Evolutionary conservation across 2,113 vertebrate genomes (phyloP).

Genomic region (Paramormyrops kingsleyae): DNA sequence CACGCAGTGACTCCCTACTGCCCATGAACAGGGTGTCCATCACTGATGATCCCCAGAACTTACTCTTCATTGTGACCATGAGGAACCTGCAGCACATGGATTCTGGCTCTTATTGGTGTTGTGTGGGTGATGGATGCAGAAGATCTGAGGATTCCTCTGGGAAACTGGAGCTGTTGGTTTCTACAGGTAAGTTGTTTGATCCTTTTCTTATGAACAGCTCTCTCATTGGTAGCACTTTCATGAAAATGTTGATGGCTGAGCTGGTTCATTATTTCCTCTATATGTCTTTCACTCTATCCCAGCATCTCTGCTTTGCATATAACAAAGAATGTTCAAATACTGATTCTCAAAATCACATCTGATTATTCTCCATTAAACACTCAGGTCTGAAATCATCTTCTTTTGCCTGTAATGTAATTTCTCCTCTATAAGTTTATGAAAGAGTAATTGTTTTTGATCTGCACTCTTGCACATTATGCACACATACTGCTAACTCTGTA

Average conservation of each 20-base stretch:
- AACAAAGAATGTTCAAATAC: not conserved
- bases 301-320: not conserved
- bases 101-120: not conserved
- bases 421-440: not conserved
- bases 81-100: not conserved
- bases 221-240: not conserved
- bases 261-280: not conserved
- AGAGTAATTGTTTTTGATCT: too few relatives aligned
- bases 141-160: not conserved
- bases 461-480: too few relatives aligned
- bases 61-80: conserved; percentile 4
- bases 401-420: not conserved
- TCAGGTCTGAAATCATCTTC: not conserved
- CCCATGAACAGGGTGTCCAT: not conserved
- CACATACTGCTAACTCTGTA: too few relatives aligned
- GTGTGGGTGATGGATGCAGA: not conserved
- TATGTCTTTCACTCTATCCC: not conserved
- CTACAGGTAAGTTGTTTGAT: not conserved
- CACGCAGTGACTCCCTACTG: not conserved
- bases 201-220: not conserved
- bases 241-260: not conserved
- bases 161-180: not conserved
- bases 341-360: not conserved
- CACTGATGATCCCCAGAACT: not conserved
- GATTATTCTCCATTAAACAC: not conserved